Percentiles rank a stretch among this genome's conserved stretches.
Evolutionary conservation across 2,888 invertebrate genomes (phyloP).

Genomic region (Apodemia hepburni): DNA sequence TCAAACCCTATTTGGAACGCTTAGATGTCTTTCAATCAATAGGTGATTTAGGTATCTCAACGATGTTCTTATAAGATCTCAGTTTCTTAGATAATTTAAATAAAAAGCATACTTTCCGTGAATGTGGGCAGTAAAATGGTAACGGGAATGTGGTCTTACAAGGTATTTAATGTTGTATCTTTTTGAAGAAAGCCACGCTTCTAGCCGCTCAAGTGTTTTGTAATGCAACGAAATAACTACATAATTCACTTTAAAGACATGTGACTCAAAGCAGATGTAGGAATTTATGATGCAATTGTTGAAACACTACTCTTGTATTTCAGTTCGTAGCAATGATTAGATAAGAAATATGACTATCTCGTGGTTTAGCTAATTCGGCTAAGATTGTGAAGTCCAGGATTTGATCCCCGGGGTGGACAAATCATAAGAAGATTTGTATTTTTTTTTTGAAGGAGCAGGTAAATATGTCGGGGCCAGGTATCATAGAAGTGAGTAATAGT

Average conservation of each 20-base stretch:
- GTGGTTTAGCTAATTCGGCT: too few relatives aligned
- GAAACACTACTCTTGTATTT: not conserved
- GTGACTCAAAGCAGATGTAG: not conserved
- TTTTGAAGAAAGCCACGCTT: constrained; percentile 22
- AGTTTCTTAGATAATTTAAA: constrained; percentile 25
- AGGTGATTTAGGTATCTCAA: constrained; percentile 33
- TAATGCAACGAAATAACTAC: not conserved
- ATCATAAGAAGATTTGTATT: too few relatives aligned
- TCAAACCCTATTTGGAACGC: constrained; percentile 51
- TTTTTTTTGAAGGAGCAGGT: too few relatives aligned
- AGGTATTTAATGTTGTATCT: constrained; percentile 29
- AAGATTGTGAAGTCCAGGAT: too few relatives aligned
- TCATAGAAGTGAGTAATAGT: too few relatives aligned
- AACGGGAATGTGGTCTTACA: constrained; percentile 30
- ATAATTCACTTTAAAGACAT: not conserved
- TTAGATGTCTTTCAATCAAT: constrained; percentile 46
- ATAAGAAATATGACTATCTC: not conserved
- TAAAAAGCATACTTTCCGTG: constrained; percentile 28
- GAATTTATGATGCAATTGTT: constrained; percentile 7
- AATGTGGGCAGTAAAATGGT: constrained; percentile 27
- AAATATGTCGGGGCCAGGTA: too few relatives aligned
- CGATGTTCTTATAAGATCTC: constrained; percentile 37
- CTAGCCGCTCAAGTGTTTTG: not conserved
- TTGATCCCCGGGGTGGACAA: too few relatives aligned
- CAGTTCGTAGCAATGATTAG: not conserved